Percentiles rank a stretch among this genome's conserved stretches.
Evolutionary conservation across 64 coral and sea anemone species (phyloP).

Genomic region (Porites australiensis): DNA sequence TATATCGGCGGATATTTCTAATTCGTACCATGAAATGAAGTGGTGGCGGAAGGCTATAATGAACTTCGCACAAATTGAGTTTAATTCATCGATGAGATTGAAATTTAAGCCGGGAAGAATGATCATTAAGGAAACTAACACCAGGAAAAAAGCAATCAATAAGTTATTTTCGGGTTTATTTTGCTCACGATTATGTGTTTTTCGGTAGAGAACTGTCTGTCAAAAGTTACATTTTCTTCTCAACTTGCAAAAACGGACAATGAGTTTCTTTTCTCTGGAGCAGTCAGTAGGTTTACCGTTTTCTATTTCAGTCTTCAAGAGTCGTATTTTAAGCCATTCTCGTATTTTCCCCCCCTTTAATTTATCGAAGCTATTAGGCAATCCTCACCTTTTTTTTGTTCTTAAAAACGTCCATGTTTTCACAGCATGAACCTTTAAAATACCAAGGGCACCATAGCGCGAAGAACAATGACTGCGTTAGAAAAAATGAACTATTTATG

Average conservation of each 20-base stretch:
- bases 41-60: constrained; percentile 15
- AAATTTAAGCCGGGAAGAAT: constrained; percentile 49
- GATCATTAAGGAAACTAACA: constrained; percentile 41
- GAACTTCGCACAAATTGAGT: constrained; percentile 22
- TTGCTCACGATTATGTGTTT: background rate
- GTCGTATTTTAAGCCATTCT: background rate
- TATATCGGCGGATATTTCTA: constrained; percentile 43
- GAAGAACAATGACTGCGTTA: constrained; percentile 28
- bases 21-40: constrained; percentile 22
- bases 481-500: background rate
- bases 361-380: background rate
- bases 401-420: background rate
- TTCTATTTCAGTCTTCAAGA: background rate
- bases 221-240: background rate
- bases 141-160: constrained; percentile 35
- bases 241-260: background rate
- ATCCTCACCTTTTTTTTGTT: background rate
- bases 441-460: constrained; percentile 3
- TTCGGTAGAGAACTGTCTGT: background rate
- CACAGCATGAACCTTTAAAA: background rate
- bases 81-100: constrained; percentile 35
- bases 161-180: background rate
- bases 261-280: background rate
- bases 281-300: no score
- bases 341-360: background rate